A percentile compares a stretch with the other conserved stretches of the same genome.
These are phyloP conservation scores for Rallus limicola DNA, from an alignment of 2,113 vertebrate species.

Conservation along the genomic window DNA sequence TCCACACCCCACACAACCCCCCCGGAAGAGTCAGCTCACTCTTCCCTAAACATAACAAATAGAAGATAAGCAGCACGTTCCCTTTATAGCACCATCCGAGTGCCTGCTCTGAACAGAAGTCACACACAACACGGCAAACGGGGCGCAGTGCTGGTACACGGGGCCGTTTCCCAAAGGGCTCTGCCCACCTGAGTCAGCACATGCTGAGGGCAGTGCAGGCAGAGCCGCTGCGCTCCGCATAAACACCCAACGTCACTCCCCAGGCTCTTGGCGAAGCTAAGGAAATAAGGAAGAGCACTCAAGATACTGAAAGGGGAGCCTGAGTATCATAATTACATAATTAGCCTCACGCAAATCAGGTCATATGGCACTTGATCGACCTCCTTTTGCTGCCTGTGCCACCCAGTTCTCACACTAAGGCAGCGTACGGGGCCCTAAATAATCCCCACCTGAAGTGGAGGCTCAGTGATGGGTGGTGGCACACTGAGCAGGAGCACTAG, in stretches of 20 bases:
- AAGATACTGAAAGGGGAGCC: background rate
- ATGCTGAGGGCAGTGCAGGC: background rate
- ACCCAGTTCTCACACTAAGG: background rate
- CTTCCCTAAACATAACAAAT: background rate
- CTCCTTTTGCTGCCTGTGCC: background rate
- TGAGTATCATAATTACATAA: background rate
- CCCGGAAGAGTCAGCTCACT: background rate
- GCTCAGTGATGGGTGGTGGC: background rate
- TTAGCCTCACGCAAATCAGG: background rate
- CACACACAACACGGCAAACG: background rate
- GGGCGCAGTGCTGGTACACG: background rate
- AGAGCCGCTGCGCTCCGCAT: background rate
- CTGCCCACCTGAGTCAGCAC: rapidly evolving
- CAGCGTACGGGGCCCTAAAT: background rate
- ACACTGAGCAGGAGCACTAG: background rate
- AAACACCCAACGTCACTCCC: rapidly evolving
- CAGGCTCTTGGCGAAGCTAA: background rate
- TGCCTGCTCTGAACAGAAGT: background rate
- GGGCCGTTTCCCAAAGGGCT: background rate
- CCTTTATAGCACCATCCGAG: background rate
- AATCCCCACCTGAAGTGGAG: rapidly evolving
- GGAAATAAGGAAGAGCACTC: background rate
- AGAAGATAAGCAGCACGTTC: background rate
- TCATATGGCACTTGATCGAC: background rate
- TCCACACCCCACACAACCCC: no score